Evolutionary conservation across 2,797 vertebrate genomes (phyloP).

Genomic region (Dipus sagitta): DNA sequence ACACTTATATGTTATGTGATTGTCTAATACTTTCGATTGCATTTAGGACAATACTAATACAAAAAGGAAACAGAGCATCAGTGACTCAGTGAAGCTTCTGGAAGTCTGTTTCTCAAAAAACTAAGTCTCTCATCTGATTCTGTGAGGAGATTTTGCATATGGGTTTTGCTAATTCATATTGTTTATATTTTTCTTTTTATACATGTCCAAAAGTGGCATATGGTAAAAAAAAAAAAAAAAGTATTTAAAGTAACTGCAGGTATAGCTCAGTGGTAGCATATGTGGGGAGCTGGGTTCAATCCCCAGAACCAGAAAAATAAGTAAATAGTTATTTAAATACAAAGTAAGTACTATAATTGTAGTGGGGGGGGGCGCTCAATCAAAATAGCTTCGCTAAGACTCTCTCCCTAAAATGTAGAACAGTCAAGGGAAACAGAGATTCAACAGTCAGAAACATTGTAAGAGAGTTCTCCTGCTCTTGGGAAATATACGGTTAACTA

Average conservation of each 20-base stretch:
- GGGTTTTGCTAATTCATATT: slow-evolving; percentile 9
- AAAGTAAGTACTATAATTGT: slow-evolving; percentile 8
- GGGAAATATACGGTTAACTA: no score
- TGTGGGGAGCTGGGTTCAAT: not conserved
- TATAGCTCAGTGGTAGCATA: not conserved
- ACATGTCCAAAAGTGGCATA: not conserved
- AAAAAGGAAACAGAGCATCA: not conserved
- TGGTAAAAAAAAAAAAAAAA: not conserved
- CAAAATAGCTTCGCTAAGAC: no score
- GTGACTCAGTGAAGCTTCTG: not conserved
- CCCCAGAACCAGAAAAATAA: not conserved
- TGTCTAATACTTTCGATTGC: no score
- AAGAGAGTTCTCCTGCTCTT: no score
- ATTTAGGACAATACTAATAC: not conserved
- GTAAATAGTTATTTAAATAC: not conserved
- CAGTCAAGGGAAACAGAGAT: no score
- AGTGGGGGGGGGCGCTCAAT: no score
- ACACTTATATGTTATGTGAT: not conserved
- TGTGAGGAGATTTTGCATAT: not conserved
- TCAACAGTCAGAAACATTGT: no score
- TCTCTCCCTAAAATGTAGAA: no score
- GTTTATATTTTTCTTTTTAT: slow-evolving; percentile 22
- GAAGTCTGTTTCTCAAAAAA: not conserved
- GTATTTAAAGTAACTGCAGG: not conserved
- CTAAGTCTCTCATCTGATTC: not conserved